Evolutionary conservation across 2,888 invertebrate species (phyloP), one percentile per base, ranked within the genome.

Genomic region (Andrena haemorrhoa): DNA sequence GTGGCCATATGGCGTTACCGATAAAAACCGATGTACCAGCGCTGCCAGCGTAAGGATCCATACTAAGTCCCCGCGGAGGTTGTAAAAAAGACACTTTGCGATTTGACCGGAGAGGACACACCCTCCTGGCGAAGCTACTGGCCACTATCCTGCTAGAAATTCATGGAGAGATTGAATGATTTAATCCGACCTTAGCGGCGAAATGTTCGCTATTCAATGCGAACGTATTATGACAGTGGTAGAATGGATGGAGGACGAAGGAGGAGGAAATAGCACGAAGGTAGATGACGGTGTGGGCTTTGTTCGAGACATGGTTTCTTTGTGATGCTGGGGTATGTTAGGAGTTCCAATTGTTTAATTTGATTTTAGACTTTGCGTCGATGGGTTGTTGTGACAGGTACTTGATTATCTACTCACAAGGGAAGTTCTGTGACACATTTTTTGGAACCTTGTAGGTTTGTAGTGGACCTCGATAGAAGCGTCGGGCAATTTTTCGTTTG

Each of bases 11-110:
- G 85, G 79, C 73, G 75, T 73, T 53, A 29, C 29, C 70, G 84
- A 87, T 85, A 86, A 87, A 86, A 86, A 86, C 75, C 74, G 73
- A 63, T 75, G 75, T 71, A 85, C 61, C 69, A 63, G 16, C 74
- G 56, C 56, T 68, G 20, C 10, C 33, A 33, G 51, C 61, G 58
- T 73, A 72, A 77, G 84, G 75, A 85, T 84, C 80, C 71, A 26
- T 49, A 35, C 61, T 63, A 75, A 70, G 65, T 72, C 72, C 53
- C 23, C 26, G 2, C 5, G 41, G 63, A 47, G 63, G 53, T 35
- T 53, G 76, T 78, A 72, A 72, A 68, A 80, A 79, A 20, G 29
- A 33, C 41, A 47, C 51, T 66, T 63, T 72, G 51, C n/a, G 63
- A 61, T 23, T 23, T 16, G 23, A 41, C 29, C 35, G 77, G 35